Conservation (phyloP, 2,797 vertebrate genomes). For the Potorous gilbertii region DNA sequence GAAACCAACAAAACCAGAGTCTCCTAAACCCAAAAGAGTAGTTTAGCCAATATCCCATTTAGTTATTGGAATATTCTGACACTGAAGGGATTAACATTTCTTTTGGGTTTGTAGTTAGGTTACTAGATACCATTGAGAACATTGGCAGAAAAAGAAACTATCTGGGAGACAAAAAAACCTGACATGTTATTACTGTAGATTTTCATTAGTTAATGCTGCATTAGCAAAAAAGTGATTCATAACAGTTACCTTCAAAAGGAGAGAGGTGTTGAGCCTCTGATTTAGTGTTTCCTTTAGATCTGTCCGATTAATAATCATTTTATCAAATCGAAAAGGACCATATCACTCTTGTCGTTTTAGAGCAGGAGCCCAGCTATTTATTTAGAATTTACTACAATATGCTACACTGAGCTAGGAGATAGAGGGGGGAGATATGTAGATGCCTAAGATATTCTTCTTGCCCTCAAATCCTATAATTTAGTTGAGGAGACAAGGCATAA, state of each 20-base stretch:
- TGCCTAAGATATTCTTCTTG: neutral
- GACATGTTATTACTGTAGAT: neutral
- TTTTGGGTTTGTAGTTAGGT: conserved; percentile 37
- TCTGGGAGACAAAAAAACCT: neutral
- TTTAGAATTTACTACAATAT: neutral
- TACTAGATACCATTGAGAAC: conserved; percentile 47
- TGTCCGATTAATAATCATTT: neutral
- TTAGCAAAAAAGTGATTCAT: neutral
- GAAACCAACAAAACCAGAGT: conserved; percentile 26
- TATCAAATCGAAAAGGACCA: neutral
- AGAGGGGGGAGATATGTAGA: neutral
- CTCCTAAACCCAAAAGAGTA: conserved; percentile 37
- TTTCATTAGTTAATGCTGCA: neutral
- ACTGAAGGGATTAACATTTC: conserved; percentile 38
- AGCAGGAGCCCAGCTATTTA: neutral
- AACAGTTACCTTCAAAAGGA: neutral
- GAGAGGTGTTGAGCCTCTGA: neutral
- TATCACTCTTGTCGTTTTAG: neutral
- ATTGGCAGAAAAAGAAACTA: conserved; percentile 4
- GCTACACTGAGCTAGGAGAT: neutral
- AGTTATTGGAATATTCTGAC: conserved; percentile 57
- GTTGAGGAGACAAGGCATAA: neutral
- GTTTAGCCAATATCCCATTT: conserved; percentile 57
- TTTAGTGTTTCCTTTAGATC: neutral
- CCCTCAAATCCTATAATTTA: neutral